These are phyloP conservation scores for Drosophila formosana DNA, from an alignment of 2,888 invertebrate genomes.

Conservation along the genomic window DNA sequence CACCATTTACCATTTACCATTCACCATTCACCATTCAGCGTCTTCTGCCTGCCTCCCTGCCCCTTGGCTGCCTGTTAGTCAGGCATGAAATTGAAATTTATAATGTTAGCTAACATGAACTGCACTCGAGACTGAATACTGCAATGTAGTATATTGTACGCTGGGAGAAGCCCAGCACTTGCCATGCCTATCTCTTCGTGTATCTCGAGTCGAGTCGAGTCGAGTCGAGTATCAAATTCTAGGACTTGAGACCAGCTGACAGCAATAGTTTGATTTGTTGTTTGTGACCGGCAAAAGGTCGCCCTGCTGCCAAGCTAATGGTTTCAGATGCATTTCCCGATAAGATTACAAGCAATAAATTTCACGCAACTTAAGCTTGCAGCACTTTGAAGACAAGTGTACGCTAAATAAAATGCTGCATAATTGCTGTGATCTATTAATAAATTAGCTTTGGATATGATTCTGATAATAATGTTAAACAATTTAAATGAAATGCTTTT, in stretches of 20 bases:
- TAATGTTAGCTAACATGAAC: slow-evolving; percentile 49
- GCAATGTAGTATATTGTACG: slow-evolving; percentile 2
- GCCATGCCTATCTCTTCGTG: slow-evolving; percentile 32
- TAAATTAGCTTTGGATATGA: no score
- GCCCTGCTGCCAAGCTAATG: slow-evolving; percentile 34
- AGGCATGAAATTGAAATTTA: slow-evolving; percentile 78
- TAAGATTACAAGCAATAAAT: slow-evolving; percentile 40
- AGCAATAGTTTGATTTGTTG: slow-evolving; percentile 18
- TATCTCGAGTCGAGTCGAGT: slow-evolving; percentile 35
- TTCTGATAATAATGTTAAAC: no score
- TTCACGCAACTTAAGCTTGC: slow-evolving; percentile 24
- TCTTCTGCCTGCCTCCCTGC: not conserved
- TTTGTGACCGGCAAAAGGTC: slow-evolving; percentile 35
- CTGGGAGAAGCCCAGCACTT: no score
- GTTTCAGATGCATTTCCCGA: slow-evolving; percentile 36
- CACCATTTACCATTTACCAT: slow-evolving; percentile 18
- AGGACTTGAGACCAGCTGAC: slow-evolving; percentile 3
- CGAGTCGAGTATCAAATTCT: slow-evolving; percentile 25
- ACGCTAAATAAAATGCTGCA: not conserved
- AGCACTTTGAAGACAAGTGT: not conserved
- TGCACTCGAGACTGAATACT: slow-evolving; percentile 29
- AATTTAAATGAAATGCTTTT: no score
- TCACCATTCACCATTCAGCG: not conserved
- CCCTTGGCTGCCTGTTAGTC: slow-evolving; percentile 32
- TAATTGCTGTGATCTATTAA: not conserved